Base-by-base conservation (phyloP, 2,888 invertebrate species). In the Rhamnusium bicolor region DNA sequence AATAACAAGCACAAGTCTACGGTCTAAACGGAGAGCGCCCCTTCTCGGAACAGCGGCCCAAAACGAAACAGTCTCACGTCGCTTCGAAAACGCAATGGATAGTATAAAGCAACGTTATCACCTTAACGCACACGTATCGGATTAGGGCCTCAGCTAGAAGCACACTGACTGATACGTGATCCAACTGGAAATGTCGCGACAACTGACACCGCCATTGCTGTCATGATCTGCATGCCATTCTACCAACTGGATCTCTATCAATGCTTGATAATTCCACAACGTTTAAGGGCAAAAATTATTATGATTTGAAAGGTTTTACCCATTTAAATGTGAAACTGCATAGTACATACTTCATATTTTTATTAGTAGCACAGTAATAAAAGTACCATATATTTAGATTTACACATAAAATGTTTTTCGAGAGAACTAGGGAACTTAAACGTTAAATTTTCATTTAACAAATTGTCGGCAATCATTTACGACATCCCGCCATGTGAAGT, bases 161-260 rank as follows among this genome's bases (percentile, higher is more conserved):
- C 73, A 69, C 70, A 68, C 67, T 54, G 75, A 71, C 73, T 72
- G 74, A 65, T 74, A 77, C 79, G 79, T 79, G 79, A 71, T 69
- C 29, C 71, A 74, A 77, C 75, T 77, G 61, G 72, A 67, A 79
- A 79, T 77, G 69, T 29, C 75, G 66, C 61, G 66, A 67, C 74
- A 68, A 74, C 63, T 73, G 73, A 73, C 73, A 70, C 73, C 51
- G 58, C 51, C 69, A 49, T 72, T 62, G 72, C 63, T 27, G 58
- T 27, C 49, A 32, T 58, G 60, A 63, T 49, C 58, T 32, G 49
- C 51, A 24, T 51, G 51, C 49, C 49, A 18, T 51, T 16, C 19
- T 24, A 51, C 14, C 63, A 47, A 18, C 47, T 27, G 62, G n/a
- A 14, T 7, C 27, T 56, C 14, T 8, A 14, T 56, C 14, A 8